Base-by-base conservation (phyloP, 2,113 vertebrate genomes). In the Chloropsis cyanopogon region DNA sequence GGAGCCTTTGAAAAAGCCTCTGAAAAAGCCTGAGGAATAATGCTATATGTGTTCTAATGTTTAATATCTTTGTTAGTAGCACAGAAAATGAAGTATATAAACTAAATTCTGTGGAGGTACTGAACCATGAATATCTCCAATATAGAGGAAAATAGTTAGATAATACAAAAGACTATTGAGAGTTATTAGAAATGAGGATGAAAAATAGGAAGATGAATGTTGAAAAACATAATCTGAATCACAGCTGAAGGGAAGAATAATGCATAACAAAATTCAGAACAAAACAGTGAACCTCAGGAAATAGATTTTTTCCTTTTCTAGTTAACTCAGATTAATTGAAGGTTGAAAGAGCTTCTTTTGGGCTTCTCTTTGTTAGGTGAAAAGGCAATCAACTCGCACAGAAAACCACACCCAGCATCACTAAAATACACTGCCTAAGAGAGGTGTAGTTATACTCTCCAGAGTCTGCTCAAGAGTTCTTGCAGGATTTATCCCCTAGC, bases 1-100 rank as follows among this genome's bases (percentile, higher is more conserved):
- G 41, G 63, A 93, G 50, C 44, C 73, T 37, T 79, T 76, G 41
- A n/a, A 82, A 78, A 73, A 88, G 20, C 33, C 41, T 57, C 26
- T 81, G 52, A 56, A 59, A 35, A 57, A 49, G 44, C 61, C 28
- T 14, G 35, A 28, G 47, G 57, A 47, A 68, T 92, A 75, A 47
- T 80, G 29, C 19, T 88, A 0, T 49, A n/a, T 85, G 19, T 83
- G 33, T 64, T 79, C 19, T 83, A 16, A 71, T 86, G 65, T 81
- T 63, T 78, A 92, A 54, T 88, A 56, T 80, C 57, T 92, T 80
- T 70, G 59, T 66, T 96, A 97, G 92, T 76, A 91, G 71, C 44
- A 54, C 53, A 73, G 71, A 88, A 94, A 90, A 92, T 82, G 37
- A 77, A 60, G 56, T 70, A 41, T 37, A 83, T 81, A 70, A 91